A percentile compares a stretch with the other conserved stretches of the same genome.
Evolutionary conservation across 1,140 invertebrate species (phyloP).

Genomic region (Ostrea edulis): DNA sequence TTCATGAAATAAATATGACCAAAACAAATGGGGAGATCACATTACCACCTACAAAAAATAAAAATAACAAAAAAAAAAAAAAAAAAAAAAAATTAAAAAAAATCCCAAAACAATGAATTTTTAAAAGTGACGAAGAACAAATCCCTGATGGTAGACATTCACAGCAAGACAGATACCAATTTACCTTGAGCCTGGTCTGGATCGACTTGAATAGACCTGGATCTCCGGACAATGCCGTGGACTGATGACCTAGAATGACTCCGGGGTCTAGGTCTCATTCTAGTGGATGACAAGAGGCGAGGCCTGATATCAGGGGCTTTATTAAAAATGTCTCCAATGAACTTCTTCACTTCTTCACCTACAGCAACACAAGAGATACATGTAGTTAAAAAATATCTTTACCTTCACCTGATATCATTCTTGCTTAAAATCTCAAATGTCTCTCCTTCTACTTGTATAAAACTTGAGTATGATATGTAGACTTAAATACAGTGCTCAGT

Average conservation of each 20-base stretch:
- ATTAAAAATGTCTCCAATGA: constrained; percentile 63
- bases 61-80: background rate
- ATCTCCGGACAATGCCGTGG: constrained; percentile 70
- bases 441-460: no score
- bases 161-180: background rate
- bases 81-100: background rate
- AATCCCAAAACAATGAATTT: background rate
- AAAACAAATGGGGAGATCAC: background rate
- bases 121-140: background rate
- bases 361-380: background rate
- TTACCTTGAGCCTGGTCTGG: constrained; percentile 71
- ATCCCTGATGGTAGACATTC: background rate
- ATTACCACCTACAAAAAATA: background rate
- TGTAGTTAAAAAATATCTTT: background rate
- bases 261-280: constrained; percentile 50
- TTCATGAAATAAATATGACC: background rate
- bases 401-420: no score
- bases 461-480: no score
- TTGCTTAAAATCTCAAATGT: no score
- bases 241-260: constrained; percentile 57
- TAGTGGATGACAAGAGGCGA: constrained; percentile 56
- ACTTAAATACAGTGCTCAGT: no score
- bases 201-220: constrained; percentile 74
- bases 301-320: constrained; percentile 58
- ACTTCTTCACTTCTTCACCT: constrained; percentile 46